Evolutionary conservation across 2,797 vertebrate species (phyloP).

Genomic region (Lepus oiostolus): DNA sequence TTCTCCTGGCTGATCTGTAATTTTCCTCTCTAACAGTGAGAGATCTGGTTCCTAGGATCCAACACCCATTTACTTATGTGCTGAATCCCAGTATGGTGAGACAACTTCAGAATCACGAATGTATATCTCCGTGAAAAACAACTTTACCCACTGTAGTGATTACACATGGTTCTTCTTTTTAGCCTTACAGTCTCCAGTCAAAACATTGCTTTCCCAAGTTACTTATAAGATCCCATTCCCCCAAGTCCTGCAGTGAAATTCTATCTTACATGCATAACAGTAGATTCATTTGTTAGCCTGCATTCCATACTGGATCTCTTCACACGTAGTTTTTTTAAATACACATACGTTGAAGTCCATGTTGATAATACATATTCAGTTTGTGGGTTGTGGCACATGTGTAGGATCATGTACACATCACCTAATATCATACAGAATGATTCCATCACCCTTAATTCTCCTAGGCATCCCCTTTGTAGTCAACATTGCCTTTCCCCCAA

Average conservation of each 20-base stretch:
- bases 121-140: neutral
- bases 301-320: neutral
- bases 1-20: neutral
- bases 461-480: neutral
- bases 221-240: neutral
- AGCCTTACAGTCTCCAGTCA: neutral
- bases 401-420: neutral
- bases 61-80: neutral
- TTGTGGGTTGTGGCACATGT: neutral
- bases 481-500: neutral
- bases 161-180: neutral
- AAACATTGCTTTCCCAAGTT: neutral
- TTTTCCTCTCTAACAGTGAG: neutral
- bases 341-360: neutral
- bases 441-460: neutral
- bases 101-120: neutral
- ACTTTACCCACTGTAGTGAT: neutral
- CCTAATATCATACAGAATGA: neutral
- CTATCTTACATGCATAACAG: neutral
- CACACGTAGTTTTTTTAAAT: neutral
- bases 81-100: neutral
- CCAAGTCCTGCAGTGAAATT: neutral
- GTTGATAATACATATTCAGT: neutral
- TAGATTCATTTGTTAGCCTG: neutral
- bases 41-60: neutral